These are phyloP conservation scores for Oreamnos americanus DNA, from an alignment of 2,113 vertebrate genomes.

Conservation along the genomic window DNA sequence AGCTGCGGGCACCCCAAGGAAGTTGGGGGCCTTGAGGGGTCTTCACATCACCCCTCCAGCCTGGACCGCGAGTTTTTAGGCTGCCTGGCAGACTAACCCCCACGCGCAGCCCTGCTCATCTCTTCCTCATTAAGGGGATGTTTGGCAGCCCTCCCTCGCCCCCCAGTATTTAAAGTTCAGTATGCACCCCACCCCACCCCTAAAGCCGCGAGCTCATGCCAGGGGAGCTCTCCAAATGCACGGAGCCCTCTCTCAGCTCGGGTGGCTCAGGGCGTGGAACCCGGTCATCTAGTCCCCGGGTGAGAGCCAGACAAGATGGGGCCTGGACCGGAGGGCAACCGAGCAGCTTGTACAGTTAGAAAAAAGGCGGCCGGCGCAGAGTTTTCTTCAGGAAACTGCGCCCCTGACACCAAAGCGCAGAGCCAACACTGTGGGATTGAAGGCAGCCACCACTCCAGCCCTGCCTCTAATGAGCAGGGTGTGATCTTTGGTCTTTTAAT, in stretches of 20 bases:
- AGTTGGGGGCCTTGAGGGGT: not conserved
- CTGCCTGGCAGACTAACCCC: not conserved
- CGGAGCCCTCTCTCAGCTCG: fast-evolving
- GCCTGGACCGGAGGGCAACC: not conserved
- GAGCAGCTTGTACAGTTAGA: not conserved
- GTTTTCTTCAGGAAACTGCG: not conserved
- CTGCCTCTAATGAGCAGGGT: not conserved
- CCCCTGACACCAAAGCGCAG: not conserved
- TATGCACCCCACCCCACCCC: not conserved
- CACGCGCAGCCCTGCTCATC: not conserved
- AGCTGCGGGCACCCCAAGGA: not conserved
- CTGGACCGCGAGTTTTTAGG: not conserved
- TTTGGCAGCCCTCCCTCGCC: not conserved
- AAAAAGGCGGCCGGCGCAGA: fast-evolving
- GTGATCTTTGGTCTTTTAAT: not conserved
- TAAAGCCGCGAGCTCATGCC: not conserved
- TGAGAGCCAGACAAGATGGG: not conserved
- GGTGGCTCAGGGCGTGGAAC: not conserved
- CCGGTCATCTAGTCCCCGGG: not conserved
- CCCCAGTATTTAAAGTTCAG: not conserved
- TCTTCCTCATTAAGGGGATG: not conserved
- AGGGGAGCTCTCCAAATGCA: not conserved
- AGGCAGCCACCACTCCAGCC: not conserved
- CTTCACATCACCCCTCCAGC: not conserved
- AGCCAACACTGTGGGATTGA: not conserved